Evolutionary conservation across 2,888 invertebrate genomes (phyloP).

Genomic region (Alsophila aescularia): DNA sequence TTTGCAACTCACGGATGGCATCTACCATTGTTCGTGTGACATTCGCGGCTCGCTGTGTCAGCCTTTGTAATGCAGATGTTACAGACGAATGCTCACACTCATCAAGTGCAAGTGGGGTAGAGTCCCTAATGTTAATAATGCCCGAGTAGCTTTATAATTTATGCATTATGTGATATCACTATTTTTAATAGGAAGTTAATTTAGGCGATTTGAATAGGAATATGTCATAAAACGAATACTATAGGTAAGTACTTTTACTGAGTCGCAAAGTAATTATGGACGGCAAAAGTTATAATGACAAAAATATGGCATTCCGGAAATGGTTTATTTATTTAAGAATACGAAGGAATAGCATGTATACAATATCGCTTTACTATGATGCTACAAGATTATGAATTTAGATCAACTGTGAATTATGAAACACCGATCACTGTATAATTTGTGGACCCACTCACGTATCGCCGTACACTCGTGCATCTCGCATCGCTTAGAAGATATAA

Average conservation of each 20-base stretch:
- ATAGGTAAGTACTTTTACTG: conserved; percentile 47
- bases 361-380: background rate
- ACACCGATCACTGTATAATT: background rate
- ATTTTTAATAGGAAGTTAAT: conserved; percentile 15
- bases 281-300: conserved; percentile 57
- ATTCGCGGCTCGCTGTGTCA: background rate
- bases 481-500: no score
- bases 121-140: conserved; percentile 62
- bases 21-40: background rate
- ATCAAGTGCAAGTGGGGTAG: background rate
- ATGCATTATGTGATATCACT: conserved; percentile 43
- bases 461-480: no score
- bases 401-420: background rate
- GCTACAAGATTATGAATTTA: background rate
- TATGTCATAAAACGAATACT: conserved; percentile 53
- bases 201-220: conserved; percentile 46
- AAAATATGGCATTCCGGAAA: conserved; percentile 32
- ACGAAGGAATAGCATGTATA: conserved; percentile 38
- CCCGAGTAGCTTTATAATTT: conserved; percentile 57
- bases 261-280: conserved; percentile 79
- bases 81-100: conserved; percentile 10
- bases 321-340: conserved; percentile 25
- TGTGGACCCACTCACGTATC: no score
- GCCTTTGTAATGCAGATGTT: conserved; percentile 1
- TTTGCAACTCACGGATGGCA: background rate